Evolutionary conservation across 2,797 vertebrate species (phyloP), one percentile per base, ranked within the genome.

Genomic region (Galagoides demidoff): DNA sequence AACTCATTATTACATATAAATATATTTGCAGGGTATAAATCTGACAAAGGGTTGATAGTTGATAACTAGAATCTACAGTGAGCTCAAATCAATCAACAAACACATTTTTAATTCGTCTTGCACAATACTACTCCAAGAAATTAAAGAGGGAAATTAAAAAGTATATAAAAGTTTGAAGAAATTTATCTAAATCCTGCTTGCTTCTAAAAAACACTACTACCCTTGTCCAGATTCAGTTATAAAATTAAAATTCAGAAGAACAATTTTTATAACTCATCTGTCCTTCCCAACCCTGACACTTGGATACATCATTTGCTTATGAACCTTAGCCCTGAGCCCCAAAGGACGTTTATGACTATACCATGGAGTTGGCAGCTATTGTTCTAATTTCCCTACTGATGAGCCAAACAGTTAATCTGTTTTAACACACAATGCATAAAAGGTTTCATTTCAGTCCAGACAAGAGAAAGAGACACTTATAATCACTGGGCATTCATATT

Each of bases 341-440:
- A 89, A 92, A 82, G 97, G 95, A 97, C 96, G 95, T 95, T 96
- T 97, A 98, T 83, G 68, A 57, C 96, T 96, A n/a, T 4, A 90
- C 14, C 12, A 97, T 71, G 89, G 96, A 85, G 95, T 52, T 96
- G 95, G 74, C 94, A 95, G 92, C 89, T 92, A 96, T 82, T 59
- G 96, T 97, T 98, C 94, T 90, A 95, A 97, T 98, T 97, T 97
- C 94, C 96, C 97, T 93, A 94, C 82, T 98, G 98, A 97, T 96
- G 96, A 98, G 77, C 96, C 96, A 97, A 98, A 98, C 81, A 98
- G 97, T 98, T 98, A 98, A 98, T 98, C 97, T 98, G 97, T 98
- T 98, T 97, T 98, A 98, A 97, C 90, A 98, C 94, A 98, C 97
- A 98, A 98, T 96, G 95, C 96, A 98, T 98, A 98, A 98, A 98